Evolutionary conservation across 2,113 vertebrate species (phyloP).

Genomic region (Grammomys surdaster): DNA sequence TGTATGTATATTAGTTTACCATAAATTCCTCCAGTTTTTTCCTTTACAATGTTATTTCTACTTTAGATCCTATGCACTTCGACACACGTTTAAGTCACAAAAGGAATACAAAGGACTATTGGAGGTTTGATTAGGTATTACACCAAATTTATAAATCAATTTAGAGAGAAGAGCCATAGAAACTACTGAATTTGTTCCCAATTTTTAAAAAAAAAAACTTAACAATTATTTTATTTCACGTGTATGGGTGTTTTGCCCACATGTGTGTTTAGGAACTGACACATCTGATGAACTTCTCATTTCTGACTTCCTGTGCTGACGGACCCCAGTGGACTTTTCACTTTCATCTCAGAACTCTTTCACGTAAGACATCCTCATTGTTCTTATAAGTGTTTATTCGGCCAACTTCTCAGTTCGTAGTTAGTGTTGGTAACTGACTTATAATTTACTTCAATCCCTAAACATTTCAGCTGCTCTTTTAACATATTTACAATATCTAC

Average conservation of each 20-base stretch:
- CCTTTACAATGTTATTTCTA: background rate
- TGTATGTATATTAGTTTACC: background rate
- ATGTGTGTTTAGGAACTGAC: background rate
- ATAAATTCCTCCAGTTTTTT: background rate
- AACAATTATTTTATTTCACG: background rate
- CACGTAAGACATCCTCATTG: background rate
- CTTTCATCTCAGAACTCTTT: background rate
- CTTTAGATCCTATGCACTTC: background rate
- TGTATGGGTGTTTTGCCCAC: background rate
- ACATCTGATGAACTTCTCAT: background rate
- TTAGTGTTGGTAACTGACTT: background rate
- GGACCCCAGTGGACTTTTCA: background rate
- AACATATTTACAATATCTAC: background rate
- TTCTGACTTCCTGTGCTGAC: background rate
- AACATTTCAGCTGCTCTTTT: background rate
- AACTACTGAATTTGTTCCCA: background rate
- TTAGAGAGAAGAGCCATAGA: background rate
- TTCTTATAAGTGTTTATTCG: background rate
- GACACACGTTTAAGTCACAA: slow-evolving; percentile 24
- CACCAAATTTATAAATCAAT: slow-evolving; percentile 13
- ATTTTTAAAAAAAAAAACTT: slow-evolving; percentile 13
- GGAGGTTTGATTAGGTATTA: background rate
- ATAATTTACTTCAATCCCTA: background rate
- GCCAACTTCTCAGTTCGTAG: too few species aligned
- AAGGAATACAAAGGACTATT: background rate